Evolutionary conservation across 2,797 vertebrate species (phyloP), one percentile per base, ranked within the genome.

Genomic region (Acrocephalus scirpaceus): DNA sequence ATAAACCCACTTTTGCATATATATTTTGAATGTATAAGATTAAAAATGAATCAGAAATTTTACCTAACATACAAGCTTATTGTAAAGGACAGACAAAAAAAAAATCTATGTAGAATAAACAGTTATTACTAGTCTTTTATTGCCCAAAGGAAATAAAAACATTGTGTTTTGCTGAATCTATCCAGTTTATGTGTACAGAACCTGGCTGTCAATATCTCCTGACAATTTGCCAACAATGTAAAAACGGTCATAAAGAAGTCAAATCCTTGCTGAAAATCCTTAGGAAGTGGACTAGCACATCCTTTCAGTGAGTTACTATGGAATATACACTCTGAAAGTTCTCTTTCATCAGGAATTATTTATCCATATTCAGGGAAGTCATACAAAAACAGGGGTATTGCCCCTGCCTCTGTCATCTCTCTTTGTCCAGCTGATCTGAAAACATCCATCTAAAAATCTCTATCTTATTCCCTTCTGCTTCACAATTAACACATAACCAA

Each of bases 221-320:
- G 30, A 14, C 8, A 53, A 22, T n/a, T 45, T 75, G 6, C 7
- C 8, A 82, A 22, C 4, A 20, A 29, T 38, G 47, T 56, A 32
- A 86, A 92, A 66, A 53, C 0, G 3, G 10, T 58, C 5, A 4
- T 36, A 69, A 84, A 47, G 23, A 13, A 65, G 67, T 73, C 11
- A 61, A 72, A 56, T 34, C 16, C 6, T 22, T 15, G 15, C 34
- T 34, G 34, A 66, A 76, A 77, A 88, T 27, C 21, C 10, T 66
- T 34, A 56, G 5, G 7, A 71, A 62, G 12, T 6, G 4, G 6
- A 15, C 7, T 13, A 16, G 2, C 2, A n/a, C 3, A 13, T 34
- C 11, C 48, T 67, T 60, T 56, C 16, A 42, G 23, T 71, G 40
- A 58, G 9, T 29, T 84, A 10, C 26, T 38, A 34, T 21, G 11